Percentiles rank a stretch among this genome's conserved stretches.
These are phyloP conservation scores for Eriocheir sinensis DNA, from an alignment of 1,140 invertebrate genomes.

Conservation along the genomic window DNA sequence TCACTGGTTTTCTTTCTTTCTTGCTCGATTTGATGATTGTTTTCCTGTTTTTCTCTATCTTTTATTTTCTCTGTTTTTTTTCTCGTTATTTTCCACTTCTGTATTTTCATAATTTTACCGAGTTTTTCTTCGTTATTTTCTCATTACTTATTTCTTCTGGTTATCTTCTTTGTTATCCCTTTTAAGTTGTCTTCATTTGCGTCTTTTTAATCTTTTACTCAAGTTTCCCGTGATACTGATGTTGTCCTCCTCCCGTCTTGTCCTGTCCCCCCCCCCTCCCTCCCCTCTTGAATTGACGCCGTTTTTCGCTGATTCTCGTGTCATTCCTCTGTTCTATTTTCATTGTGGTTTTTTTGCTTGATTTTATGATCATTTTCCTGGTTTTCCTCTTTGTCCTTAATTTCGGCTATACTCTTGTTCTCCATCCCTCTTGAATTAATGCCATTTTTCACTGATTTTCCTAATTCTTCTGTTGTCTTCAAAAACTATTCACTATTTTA, in stretches of 20 bases:
- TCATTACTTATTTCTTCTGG: neutral
- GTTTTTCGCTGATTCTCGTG: no score
- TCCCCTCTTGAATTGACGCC: neutral
- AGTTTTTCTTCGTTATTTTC: no score
- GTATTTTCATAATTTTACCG: no score
- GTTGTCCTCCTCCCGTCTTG: no score
- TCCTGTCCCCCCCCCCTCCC: no score
- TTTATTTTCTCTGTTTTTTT: neutral
- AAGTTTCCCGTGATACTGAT: neutral
- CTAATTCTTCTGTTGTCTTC: no score
- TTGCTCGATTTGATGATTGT: neutral
- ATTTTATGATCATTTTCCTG: neutral
- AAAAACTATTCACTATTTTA: no score
- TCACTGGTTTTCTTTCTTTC: neutral
- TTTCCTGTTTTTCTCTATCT: neutral
- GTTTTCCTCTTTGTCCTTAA: neutral
- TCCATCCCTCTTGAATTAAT: no score
- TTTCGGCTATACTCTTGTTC: no score
- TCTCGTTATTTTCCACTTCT: no score
- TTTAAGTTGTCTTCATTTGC: constrained; percentile 42
- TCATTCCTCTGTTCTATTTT: no score
- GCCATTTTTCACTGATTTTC: no score
- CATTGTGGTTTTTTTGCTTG: neutral
- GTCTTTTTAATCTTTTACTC: neutral
- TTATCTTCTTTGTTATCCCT: constrained; percentile 47